A percentile compares a stretch with the other conserved stretches of the same genome.
Conservation (phyloP, 2,888 invertebrate species). For the Tetragonisca angustula region DNA sequence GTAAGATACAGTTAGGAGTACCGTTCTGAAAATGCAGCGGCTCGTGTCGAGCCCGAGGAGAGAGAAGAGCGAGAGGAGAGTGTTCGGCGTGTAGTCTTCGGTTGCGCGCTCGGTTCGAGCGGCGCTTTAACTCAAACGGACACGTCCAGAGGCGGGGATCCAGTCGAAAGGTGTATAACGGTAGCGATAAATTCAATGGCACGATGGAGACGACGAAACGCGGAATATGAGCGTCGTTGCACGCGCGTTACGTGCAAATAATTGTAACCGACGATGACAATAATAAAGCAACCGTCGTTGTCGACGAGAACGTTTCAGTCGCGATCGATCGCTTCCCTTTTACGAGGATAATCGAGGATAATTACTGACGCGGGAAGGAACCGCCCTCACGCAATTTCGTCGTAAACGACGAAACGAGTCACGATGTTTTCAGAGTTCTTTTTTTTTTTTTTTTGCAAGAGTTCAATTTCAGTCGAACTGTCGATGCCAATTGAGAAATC, state of each 20-base stretch:
- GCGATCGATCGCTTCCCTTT: background rate
- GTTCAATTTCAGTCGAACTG: background rate
- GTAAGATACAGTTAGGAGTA: constrained; percentile 81
- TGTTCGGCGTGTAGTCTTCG: constrained; percentile 40
- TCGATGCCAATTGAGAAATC: background rate
- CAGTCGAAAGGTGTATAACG: constrained; percentile 69
- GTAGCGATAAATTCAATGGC: constrained; percentile 65
- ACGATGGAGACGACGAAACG: constrained; percentile 46
- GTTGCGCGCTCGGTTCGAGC: constrained; percentile 45
- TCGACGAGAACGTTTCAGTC: constrained; percentile 6
- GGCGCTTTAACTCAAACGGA: constrained; percentile 66
- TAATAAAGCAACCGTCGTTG: background rate
- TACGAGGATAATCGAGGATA: too few species aligned
- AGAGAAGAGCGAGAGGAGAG: constrained; percentile 73
- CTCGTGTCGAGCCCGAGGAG: constrained; percentile 73
- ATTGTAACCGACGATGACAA: constrained; percentile 31
- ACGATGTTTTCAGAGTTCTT: background rate
- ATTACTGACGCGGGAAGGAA: background rate
- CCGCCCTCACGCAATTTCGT: background rate
- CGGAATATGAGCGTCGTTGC: constrained; percentile 25
- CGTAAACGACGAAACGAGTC: background rate
- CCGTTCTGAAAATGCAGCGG: constrained; percentile 79
- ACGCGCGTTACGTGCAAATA: constrained; percentile 34
- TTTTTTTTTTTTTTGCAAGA: too few species aligned
- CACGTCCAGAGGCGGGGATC: constrained; percentile 56